phyloP scores from a whole-genome alignment of 2,797 vertebrate genomes.

The Myioborus melanocephalus region DNA sequence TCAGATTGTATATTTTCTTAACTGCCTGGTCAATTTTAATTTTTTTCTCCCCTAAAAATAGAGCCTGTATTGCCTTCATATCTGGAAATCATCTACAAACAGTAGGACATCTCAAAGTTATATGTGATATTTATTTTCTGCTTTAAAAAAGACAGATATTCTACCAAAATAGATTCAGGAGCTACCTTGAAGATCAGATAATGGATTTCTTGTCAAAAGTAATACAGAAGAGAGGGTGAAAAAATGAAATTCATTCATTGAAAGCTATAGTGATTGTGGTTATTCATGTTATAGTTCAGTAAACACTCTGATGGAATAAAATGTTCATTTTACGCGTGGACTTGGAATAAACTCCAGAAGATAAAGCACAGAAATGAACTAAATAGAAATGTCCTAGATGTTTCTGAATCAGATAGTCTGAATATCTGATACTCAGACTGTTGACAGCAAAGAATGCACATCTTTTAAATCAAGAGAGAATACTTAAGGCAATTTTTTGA shows the following conservation, averaged over 20 bases:
- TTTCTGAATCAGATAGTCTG: neutral
- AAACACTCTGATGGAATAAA: neutral
- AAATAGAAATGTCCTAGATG: neutral
- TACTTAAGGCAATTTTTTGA: neutral
- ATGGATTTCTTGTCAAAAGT: constrained; percentile 13
- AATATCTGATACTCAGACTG: neutral
- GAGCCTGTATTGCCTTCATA: neutral
- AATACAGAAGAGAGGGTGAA: neutral
- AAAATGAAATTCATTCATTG: neutral
- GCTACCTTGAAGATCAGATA: neutral
- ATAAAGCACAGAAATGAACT: neutral
- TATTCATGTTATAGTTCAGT: neutral
- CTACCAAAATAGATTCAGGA: neutral
- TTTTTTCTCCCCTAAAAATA: neutral
- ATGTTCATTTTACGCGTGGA: neutral
- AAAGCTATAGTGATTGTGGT: neutral
- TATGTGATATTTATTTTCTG: neutral
- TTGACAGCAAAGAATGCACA: neutral
- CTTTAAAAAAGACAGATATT: neutral
- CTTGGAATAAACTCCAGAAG: neutral
- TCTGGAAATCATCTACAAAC: neutral
- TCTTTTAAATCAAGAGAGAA: neutral
- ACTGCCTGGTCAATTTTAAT: neutral
- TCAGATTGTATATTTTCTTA: neutral
- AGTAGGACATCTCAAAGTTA: neutral